Percentiles rank a stretch among this genome's conserved stretches.
These are phyloP conservation scores for Gasterosteus aculeatus DNA, from an alignment of 2,113 vertebrate genomes.

Conservation along the genomic window DNA sequence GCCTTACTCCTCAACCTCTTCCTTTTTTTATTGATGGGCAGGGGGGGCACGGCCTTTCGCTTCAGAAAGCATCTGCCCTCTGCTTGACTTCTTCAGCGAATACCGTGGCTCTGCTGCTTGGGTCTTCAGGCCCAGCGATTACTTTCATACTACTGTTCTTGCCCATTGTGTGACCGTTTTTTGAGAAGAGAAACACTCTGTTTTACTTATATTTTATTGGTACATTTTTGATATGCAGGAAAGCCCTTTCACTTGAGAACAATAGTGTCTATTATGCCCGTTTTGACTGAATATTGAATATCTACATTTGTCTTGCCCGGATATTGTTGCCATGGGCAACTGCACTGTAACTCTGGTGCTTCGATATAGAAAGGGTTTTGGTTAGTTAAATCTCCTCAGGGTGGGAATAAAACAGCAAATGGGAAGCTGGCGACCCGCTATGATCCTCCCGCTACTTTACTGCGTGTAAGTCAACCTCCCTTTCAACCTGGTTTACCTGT, in stretches of 20 bases:
- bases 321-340: slow-evolving; percentile 80
- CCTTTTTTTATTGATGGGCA: slow-evolving; percentile 34
- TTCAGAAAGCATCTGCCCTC: slow-evolving; percentile 51
- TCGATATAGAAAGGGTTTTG: slow-evolving; percentile 64
- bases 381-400: slow-evolving; percentile 71
- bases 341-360: slow-evolving; percentile 60
- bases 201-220: neutral
- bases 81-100: slow-evolving; percentile 41
- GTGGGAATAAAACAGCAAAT: slow-evolving; percentile 70
- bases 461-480: slow-evolving; percentile 41
- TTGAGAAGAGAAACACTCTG: neutral
- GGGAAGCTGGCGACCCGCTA: slow-evolving; percentile 66
- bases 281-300: slow-evolving; percentile 61
- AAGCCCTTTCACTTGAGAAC: slow-evolving; percentile 16
- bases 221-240: neutral
- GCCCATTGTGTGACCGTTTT: neutral
- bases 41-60: slow-evolving; percentile 31
- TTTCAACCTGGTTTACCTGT: slow-evolving; percentile 51
- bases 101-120: slow-evolving; percentile 30
- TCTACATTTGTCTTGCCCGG: slow-evolving; percentile 70
- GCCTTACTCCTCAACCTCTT: slow-evolving; percentile 34
- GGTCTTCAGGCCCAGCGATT: slow-evolving; percentile 15
- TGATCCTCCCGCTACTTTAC: slow-evolving; percentile 57
- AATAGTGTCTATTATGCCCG: slow-evolving; percentile 24
- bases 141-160: slow-evolving; percentile 16